Conservation (phyloP, 37 sponge, comb jelly and placozoan species). For the Ephydatia muelleri region DNA sequence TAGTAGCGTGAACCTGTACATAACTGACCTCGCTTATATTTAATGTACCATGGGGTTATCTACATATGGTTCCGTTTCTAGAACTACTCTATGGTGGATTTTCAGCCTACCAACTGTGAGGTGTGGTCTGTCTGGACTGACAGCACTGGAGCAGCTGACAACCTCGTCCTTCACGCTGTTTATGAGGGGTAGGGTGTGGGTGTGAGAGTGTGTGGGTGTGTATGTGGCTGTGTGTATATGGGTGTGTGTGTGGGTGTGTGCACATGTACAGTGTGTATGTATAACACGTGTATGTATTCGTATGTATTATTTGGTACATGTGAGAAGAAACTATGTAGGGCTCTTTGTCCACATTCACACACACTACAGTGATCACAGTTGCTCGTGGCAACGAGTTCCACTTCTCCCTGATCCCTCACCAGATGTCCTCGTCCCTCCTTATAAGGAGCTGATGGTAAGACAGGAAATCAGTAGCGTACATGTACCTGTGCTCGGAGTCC, state of each 20-base stretch:
- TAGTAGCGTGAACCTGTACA: too few species aligned
- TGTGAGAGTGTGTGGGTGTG: background rate
- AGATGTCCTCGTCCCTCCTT: constrained; percentile 25
- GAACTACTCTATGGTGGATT: constrained; percentile 22
- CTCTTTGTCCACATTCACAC: background rate
- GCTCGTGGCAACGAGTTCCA: constrained; percentile 13
- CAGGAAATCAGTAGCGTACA: background rate
- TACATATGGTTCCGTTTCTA: background rate
- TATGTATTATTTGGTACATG: too few species aligned
- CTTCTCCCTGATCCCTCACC: constrained; percentile 3
- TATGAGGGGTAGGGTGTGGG: background rate
- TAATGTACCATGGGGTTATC: too few species aligned
- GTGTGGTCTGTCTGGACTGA: constrained; percentile 45
- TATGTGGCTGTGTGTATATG: background rate
- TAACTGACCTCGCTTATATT: too few species aligned
- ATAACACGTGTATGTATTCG: background rate
- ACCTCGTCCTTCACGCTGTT: background rate
- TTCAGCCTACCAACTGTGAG: constrained; percentile 11
- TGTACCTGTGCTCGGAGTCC: background rate
- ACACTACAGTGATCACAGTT: background rate
- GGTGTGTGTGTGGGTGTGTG: background rate
- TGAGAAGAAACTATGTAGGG: too few species aligned
- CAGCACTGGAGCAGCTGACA: background rate
- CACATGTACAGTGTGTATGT: background rate
- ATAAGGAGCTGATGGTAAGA: constrained; percentile 41